A percentile compares a stretch with the other conserved stretches of the same genome.
Evolutionary conservation across 1,140 invertebrate genomes (phyloP).

Genomic region (Sesamia nonagrioides): DNA sequence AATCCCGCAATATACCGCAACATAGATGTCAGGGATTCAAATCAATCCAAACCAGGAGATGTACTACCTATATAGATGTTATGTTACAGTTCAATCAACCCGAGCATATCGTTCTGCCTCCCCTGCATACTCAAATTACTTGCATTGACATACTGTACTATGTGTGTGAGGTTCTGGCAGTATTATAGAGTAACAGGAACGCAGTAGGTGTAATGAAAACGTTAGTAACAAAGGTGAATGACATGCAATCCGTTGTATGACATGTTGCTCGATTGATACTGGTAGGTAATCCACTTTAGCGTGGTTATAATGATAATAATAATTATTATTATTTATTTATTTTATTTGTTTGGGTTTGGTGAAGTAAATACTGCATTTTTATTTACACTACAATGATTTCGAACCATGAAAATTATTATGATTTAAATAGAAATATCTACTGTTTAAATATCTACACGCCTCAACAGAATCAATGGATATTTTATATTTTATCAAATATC

Average conservation of each 20-base stretch:
- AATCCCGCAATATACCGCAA: too few species aligned
- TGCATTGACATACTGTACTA: too few species aligned
- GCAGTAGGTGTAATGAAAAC: background rate
- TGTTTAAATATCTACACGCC: too few species aligned
- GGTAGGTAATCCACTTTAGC: background rate
- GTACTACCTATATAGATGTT: background rate
- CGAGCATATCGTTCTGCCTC: background rate
- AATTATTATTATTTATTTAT: too few species aligned
- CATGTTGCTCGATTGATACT: background rate
- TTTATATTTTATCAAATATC: too few species aligned
- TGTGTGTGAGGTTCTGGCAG: background rate
- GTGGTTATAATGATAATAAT: too few species aligned
- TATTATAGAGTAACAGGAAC: background rate
- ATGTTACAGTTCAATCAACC: background rate
- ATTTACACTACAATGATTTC: too few species aligned
- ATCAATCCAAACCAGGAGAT: background rate
- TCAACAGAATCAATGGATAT: too few species aligned
- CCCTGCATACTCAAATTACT: background rate
- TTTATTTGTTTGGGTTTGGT: too few species aligned
- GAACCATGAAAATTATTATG: too few species aligned
- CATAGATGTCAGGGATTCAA: background rate
- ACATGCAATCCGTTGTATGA: slow-evolving; percentile 2
- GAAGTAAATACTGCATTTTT: background rate
- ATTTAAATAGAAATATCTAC: too few species aligned
- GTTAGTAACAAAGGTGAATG: background rate